Conservation (phyloP, 2,888 invertebrate genomes). For the Coelogynopora nodosa region DNA sequence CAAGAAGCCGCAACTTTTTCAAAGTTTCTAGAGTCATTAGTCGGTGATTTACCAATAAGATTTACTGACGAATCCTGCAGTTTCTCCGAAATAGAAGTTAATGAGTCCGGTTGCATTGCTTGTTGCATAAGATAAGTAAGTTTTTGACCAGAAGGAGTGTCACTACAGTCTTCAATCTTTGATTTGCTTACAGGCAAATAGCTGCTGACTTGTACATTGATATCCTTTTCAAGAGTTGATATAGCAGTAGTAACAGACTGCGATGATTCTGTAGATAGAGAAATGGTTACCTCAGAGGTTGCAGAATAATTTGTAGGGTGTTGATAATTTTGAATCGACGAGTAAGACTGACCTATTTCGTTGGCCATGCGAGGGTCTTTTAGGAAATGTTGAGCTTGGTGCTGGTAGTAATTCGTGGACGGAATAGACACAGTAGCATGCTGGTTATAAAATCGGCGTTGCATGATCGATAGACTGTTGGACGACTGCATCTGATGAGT, state of each 20-base stretch:
- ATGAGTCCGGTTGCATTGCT: neutral
- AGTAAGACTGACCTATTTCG: neutral
- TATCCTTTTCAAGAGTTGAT: neutral
- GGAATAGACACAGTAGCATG: neutral
- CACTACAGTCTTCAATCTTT: constrained; percentile 2
- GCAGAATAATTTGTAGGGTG: neutral
- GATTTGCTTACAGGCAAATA: neutral
- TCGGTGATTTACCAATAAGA: neutral
- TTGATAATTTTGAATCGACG: neutral
- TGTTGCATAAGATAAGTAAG: constrained; percentile 3
- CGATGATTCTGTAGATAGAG: neutral
- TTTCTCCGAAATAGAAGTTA: neutral
- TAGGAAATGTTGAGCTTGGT: neutral
- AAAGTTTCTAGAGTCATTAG: neutral
- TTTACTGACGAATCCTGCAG: neutral
- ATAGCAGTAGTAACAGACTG: neutral
- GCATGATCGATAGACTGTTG: neutral
- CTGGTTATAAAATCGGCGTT: neutral
- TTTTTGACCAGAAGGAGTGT: constrained; percentile 7
- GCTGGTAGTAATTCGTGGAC: neutral
- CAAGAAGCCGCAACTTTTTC: neutral
- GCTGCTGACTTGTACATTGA: neutral
- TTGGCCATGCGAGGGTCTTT: neutral
- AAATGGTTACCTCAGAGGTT: neutral
- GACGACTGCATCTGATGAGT: neutral